Evolutionary conservation across 2,797 vertebrate species (phyloP), one percentile per base, ranked within the genome.

Genomic region (Lophotriccus pileatus): DNA sequence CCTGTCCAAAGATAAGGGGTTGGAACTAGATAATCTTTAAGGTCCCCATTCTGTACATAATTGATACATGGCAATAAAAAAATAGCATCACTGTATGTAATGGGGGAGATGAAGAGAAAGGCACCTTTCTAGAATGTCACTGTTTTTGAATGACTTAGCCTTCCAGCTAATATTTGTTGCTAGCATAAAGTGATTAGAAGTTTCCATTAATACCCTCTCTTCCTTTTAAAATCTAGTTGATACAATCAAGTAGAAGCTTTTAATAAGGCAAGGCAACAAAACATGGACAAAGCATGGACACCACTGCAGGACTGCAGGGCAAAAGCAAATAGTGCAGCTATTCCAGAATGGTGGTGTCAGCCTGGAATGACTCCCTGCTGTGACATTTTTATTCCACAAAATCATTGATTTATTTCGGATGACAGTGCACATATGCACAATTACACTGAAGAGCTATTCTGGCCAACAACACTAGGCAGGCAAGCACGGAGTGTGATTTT

Each of bases 331-430:
- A 67, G 25, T 13, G 46, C 50, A 77, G 64, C 78, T 85, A 62
- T 69, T 95, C 73, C 81, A 58, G 73, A 92, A 75, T 81, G 69
- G 76, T 68, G 78, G 89, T 87, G 23, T 74, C 80, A 92, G 84
- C 44, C 72, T 75, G 72, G 78, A 92, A 93, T 75, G 69, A 69
- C 64, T 92, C 70, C 70, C 68, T 47, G 14, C 53, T 68, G 88
- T 36, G 46, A 93, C 70, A 88, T 90, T 93, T 93, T 94, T 93
- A 88, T 84, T 87, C 67, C 59, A 82, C 68, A 94, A 95, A 94
- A 95, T 91, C 76, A 85, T 12, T 58, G 89, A 83, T 95, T 93
- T 96, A 78, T 91, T 93, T 95, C 92, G 89, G 90, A 96, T 92
- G 84, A 92, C 68, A 87, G 87, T 41, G 77, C 58, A 64, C 50